Evolutionary conservation across 2,888 invertebrate genomes (phyloP).

Genomic region (Rhopalosiphum nymphaeae): DNA sequence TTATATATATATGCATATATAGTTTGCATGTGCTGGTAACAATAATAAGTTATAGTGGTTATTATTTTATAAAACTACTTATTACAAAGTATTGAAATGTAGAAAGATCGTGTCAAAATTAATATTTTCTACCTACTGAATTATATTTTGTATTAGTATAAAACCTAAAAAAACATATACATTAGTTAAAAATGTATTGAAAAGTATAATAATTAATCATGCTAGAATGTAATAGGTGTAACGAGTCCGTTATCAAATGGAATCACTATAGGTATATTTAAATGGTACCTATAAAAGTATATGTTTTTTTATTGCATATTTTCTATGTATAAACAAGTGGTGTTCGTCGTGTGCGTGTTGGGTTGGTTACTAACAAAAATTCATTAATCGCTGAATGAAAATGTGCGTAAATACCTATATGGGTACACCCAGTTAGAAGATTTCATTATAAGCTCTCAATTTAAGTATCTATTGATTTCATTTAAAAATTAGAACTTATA

Average conservation of each 20-base stretch:
- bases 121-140: not conserved
- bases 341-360: constrained; percentile 13
- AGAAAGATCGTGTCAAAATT: not conserved
- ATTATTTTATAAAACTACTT: not conserved
- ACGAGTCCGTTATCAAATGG: not conserved
- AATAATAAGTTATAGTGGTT: not conserved
- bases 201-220: not conserved
- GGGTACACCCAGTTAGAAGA: not conserved
- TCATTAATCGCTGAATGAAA: not conserved
- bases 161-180: not conserved
- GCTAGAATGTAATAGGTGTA: not conserved
- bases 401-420: too few species aligned
- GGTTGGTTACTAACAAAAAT: not conserved
- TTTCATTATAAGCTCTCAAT: not conserved
- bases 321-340: constrained; percentile 53
- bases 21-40: not conserved
- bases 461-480: not conserved
- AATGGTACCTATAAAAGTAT: not conserved
- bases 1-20: not conserved
- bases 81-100: not conserved
- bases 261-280: not conserved
- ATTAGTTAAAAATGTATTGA: not conserved
- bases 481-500: not conserved
- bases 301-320: constrained; percentile 26
- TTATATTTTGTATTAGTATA: not conserved